Evolutionary conservation across 2,888 invertebrate species (phyloP).

Genomic region (Drosophila kuntzei): DNA sequence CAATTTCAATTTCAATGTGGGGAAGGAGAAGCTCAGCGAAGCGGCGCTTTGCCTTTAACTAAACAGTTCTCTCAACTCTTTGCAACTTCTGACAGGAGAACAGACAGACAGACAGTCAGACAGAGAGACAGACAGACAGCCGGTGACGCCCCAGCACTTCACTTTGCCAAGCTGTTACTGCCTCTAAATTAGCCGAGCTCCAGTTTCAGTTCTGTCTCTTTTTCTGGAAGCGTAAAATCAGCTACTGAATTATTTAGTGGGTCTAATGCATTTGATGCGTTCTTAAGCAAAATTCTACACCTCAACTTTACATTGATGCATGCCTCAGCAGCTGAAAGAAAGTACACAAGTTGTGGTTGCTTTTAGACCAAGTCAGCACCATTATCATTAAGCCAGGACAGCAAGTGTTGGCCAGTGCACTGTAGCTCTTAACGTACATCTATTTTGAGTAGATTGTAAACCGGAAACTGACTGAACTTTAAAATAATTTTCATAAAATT

Average conservation of each 20-base stretch:
- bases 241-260: constrained; percentile 70
- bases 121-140: constrained; percentile 8
- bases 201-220: neutral
- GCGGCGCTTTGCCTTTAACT: constrained; percentile 49
- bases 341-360: constrained; percentile 57
- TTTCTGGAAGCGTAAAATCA: constrained; percentile 34
- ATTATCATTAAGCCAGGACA: constrained; percentile 16
- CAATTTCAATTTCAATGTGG: neutral
- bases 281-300: constrained; percentile 46
- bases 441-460: too few species aligned
- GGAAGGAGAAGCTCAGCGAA: constrained; percentile 34
- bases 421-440: constrained; percentile 2
- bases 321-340: constrained; percentile 27
- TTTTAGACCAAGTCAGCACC: constrained; percentile 47
- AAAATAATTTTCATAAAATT: neutral
- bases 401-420: constrained; percentile 4
- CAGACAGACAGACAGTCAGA: constrained; percentile 10
- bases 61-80: constrained; percentile 31
- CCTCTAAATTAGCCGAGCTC: constrained; percentile 58
- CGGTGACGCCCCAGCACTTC: constrained; percentile 44
- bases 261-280: constrained; percentile 77
- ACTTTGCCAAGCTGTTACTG: constrained; percentile 19
- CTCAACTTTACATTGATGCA: constrained; percentile 57
- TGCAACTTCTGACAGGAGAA: constrained; percentile 9
- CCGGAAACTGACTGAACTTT: neutral